phyloP scores from a whole-genome alignment of 2,888 invertebrate genomes.

The Laothoe populi region DNA sequence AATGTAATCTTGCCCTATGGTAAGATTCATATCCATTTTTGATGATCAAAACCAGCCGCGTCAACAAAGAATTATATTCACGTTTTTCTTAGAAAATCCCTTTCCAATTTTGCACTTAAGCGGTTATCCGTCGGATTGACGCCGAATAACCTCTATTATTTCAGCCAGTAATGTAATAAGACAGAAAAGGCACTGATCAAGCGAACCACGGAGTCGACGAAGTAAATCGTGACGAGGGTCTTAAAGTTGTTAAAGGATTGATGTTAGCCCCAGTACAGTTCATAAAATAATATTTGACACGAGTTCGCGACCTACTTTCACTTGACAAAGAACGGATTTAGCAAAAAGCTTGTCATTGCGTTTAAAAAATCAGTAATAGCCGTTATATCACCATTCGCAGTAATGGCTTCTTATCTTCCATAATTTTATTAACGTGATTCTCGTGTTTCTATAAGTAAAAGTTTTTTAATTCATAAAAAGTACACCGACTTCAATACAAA shows the following conservation, averaged over 20 bases:
- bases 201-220: slow-evolving; percentile 17
- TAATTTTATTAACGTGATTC: no score
- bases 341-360: neutral
- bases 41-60: slow-evolving; percentile 6
- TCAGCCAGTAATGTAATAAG: slow-evolving; percentile 25
- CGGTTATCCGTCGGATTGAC: slow-evolving; percentile 12
- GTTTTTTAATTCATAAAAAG: no score
- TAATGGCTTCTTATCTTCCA: no score
- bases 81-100: slow-evolving; percentile 2
- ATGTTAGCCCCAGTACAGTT: slow-evolving; percentile 35
- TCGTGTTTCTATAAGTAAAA: no score
- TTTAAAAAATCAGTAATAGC: no score
- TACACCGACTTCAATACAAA: no score
- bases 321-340: neutral
- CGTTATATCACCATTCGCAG: no score
- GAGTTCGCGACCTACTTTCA: slow-evolving; percentile 32
- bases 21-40: neutral
- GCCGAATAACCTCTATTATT: slow-evolving; percentile 28
- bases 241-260: slow-evolving; percentile 38
- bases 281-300: slow-evolving; percentile 39
- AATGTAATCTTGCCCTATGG: no score
- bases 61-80: neutral
- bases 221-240: slow-evolving; percentile 37
- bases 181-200: slow-evolving; percentile 25
- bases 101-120: slow-evolving; percentile 17